phyloP scores from a whole-genome alignment of 2,888 invertebrate genomes.

The Homarus gammarus region DNA sequence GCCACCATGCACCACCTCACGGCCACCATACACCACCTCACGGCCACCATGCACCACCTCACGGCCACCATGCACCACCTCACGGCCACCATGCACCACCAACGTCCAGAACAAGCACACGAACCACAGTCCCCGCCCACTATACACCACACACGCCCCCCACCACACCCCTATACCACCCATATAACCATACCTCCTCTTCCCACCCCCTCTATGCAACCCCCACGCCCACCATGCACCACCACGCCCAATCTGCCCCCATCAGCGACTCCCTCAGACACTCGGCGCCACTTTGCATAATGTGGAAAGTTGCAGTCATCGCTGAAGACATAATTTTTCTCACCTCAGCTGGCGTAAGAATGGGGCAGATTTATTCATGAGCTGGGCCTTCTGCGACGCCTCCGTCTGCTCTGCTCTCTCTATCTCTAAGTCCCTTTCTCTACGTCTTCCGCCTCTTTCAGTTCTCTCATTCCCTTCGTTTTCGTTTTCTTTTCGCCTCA shows the following conservation, averaged over 20 bases:
- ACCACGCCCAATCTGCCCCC: neutral
- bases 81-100: too few relatives aligned
- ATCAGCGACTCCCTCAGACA: neutral
- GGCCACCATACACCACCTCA: too few relatives aligned
- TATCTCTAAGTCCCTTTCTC: neutral
- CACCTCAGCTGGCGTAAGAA: constrained; percentile 5
- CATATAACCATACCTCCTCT: too few relatives aligned
- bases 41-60: too few relatives aligned
- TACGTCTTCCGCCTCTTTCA: too few relatives aligned
- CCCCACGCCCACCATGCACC: neutral
- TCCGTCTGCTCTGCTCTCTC: neutral
- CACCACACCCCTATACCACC: too few relatives aligned
- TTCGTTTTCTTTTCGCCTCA: neutral
- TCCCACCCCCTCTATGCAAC: neutral
- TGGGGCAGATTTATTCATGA: constrained; percentile 5
- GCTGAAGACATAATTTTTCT: neutral
- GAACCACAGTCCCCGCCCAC: too few relatives aligned
- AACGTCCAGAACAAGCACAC: too few relatives aligned
- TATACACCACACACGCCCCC: too few relatives aligned
- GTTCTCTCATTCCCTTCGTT: too few relatives aligned
- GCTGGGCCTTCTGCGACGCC: neutral
- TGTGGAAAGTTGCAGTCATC: constrained; percentile 5
- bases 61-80: too few relatives aligned
- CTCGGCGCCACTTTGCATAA: neutral
- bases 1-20: too few relatives aligned